Percentiles rank a stretch among this genome's conserved stretches.
phyloP scores from a whole-genome alignment of 2,888 invertebrate genomes.

The Keiferia lycopersicella region DNA sequence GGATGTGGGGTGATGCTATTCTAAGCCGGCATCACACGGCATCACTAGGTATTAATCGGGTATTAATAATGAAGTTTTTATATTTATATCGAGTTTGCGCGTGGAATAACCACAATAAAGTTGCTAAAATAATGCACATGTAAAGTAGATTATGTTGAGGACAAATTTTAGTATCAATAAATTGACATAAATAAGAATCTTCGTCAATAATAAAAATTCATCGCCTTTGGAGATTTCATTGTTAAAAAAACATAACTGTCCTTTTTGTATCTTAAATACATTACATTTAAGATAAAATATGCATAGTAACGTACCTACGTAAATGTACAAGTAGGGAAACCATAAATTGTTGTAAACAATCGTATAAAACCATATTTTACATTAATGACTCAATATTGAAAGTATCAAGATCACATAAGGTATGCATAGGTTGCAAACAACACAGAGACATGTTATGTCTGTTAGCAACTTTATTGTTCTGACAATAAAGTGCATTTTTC shows the following conservation, averaged over 20 bases:
- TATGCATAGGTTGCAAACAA: constrained; percentile 56
- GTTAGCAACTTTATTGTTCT: neutral
- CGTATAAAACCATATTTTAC: constrained; percentile 49
- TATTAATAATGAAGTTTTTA: too few species aligned
- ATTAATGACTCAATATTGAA: constrained; percentile 43
- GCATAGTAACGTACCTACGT: neutral
- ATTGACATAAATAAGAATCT: neutral
- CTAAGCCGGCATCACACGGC: too few species aligned
- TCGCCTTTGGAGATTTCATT: neutral
- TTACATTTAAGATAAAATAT: neutral
- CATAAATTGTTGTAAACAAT: constrained; percentile 25
- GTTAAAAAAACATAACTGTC: neutral
- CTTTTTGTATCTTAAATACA: neutral
- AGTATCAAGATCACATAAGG: constrained; percentile 61
- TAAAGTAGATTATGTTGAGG: too few species aligned
- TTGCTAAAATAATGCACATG: too few species aligned
- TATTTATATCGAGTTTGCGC: too few species aligned
- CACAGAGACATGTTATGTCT: neutral
- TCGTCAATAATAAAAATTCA: neutral
- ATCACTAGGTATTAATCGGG: too few species aligned
- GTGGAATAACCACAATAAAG: too few species aligned
- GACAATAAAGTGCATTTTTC: constrained; percentile 10
- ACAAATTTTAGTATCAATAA: too few species aligned
- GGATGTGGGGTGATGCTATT: too few species aligned
- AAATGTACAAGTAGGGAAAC: neutral